These are phyloP conservation scores for Dromiciops gliroides DNA, from an alignment of 2,113 vertebrate genomes.

Conservation along the genomic window DNA sequence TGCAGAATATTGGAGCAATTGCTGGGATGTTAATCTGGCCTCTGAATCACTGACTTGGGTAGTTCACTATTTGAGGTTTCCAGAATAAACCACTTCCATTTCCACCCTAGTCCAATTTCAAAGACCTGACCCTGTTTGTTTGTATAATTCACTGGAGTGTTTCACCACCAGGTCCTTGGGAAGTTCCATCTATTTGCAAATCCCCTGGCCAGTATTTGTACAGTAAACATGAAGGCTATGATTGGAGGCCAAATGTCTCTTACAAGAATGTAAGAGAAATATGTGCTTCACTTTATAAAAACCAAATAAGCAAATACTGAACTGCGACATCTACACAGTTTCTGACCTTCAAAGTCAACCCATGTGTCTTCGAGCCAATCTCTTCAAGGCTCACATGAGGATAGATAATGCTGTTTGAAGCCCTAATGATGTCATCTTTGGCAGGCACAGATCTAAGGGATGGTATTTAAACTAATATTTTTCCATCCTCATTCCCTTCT, in stretches of 20 bases:
- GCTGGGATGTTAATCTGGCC: not conserved
- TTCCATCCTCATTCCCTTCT: slow-evolving; percentile 55
- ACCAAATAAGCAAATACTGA: not conserved
- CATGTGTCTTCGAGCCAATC: not conserved
- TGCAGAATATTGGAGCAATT: slow-evolving; percentile 5
- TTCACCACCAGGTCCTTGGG: not conserved
- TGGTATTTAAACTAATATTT: slow-evolving; percentile 80
- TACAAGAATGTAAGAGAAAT: not conserved
- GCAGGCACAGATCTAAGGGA: slow-evolving; percentile 71
- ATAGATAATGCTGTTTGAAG: slow-evolving; percentile 81
- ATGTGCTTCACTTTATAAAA: not conserved
- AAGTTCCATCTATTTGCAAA: not conserved
- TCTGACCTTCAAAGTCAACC: not conserved
- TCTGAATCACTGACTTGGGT: not conserved
- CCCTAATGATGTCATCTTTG: slow-evolving; percentile 73
- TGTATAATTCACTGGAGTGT: not conserved
- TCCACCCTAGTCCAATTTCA: not conserved
- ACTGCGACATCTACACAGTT: not conserved
- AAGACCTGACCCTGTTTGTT: not conserved
- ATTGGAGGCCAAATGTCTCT: not conserved
- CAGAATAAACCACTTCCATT: not conserved
- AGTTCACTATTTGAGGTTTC: not conserved
- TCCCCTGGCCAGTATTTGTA: slow-evolving; percentile 20
- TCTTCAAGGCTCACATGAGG: slow-evolving; percentile 58
- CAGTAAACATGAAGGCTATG: not conserved